These are phyloP conservation scores for Megalonaias nervosa DNA, from an alignment of 1,140 invertebrate species.

Conservation along the genomic window DNA sequence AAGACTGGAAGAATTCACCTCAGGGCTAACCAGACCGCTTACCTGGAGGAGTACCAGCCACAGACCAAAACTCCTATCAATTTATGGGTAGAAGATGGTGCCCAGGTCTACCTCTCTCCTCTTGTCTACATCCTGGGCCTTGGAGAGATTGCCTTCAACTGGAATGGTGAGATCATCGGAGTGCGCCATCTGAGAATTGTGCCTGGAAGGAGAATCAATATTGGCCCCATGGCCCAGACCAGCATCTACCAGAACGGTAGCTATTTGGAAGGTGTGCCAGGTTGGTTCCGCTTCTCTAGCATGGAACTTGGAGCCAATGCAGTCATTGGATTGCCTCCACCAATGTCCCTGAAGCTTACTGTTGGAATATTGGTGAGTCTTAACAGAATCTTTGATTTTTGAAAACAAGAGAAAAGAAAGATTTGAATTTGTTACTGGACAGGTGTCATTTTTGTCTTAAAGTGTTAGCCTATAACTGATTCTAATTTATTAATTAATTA, in stretches of 20 bases:
- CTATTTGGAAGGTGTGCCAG: constrained; percentile 42
- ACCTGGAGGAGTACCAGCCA: constrained; percentile 48
- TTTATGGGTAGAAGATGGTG: constrained; percentile 56
- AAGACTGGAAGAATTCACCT: constrained; percentile 49
- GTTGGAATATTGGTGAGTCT: constrained; percentile 58
- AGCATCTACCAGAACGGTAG: constrained; percentile 42
- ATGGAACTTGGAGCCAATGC: constrained; percentile 56
- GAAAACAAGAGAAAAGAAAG: too few species aligned
- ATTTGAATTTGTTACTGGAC: too few species aligned
- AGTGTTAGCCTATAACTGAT: too few species aligned
- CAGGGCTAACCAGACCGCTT: constrained; percentile 43
- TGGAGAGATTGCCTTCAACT: constrained; percentile 59
- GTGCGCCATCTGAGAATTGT: constrained; percentile 57
- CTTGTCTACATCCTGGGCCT: constrained; percentile 55
- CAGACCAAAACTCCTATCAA: constrained; percentile 52
- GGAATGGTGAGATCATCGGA: constrained; percentile 61
- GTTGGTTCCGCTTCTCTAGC: constrained; percentile 53
- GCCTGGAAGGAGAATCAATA: constrained; percentile 50
- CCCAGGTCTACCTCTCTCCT: constrained; percentile 47
- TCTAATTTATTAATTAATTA: too few species aligned
- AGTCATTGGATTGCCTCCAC: constrained; percentile 52
- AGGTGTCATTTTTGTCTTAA: too few species aligned
- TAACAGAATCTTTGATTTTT: neutral
- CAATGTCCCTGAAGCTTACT: constrained; percentile 56
- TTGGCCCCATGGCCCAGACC: constrained; percentile 52